Base-by-base conservation (phyloP, 1,140 invertebrate species). In the Pseudomyrmex dendroicus region DNA sequence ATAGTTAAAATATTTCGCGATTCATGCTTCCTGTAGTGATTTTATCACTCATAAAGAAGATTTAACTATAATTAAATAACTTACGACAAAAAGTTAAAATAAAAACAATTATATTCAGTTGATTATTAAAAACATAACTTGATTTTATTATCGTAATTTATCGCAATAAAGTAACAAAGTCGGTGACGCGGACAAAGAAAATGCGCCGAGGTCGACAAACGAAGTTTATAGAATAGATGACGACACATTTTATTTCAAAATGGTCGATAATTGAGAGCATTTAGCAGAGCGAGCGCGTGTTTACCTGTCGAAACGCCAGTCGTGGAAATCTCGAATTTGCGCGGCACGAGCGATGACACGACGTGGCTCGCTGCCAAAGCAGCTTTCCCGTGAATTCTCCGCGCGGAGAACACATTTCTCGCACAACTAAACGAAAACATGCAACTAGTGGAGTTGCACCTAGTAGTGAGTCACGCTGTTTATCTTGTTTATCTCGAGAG, bases 271-370 rank as follows among this genome's bases (percentile, higher is more conserved):
- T 90, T 89, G 89, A 84, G 85, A 86, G 67, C 86, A 67, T 85
- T 91, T 87, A 87, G 82, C 82, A 62, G 5, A 35, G 61, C 62
- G 83, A 68, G 78, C 83, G 86, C 73, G 80, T 86, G 89, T 91
- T 89, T 91, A 91, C 91, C 91, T 92, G 91, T 90, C 74, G 74
- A 86, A 86, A 83, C 84, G 84, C 67, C 10, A 17, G 63, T 76
- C 73, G 67, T 85, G 77, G 61, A 67, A 54, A 67, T 68, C 86
- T 76, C 72, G 56, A 63, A 59, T 59, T 63, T 86, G 52, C 66
- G 20, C 74, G 68, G 83, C 74, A 87, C 82, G 61, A 84, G 56
- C 20, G 86, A 83, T 77, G 86, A 87, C 85, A 87, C 73, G 64
- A 74, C 86, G 56, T 88, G 86, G 86, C 86, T 20, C 9, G 56